phyloP scores from a whole-genome alignment of 1,140 invertebrate genomes.

The Propsilocerus akamusi region DNA sequence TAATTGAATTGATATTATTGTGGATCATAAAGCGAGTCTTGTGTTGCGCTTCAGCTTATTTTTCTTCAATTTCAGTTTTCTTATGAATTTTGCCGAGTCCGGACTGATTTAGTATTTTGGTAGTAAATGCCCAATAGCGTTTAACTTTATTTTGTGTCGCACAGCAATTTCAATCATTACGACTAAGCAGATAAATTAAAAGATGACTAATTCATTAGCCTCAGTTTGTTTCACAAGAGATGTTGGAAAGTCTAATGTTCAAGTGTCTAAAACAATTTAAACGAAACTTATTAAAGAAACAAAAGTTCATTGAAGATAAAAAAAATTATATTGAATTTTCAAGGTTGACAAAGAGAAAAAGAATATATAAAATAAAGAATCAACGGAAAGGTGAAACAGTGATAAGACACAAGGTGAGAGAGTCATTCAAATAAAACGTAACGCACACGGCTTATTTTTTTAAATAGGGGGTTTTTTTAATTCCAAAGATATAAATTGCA shows the following conservation, averaged over 20 bases:
- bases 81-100: background rate
- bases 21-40: background rate
- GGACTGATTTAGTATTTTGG: too few relatives aligned
- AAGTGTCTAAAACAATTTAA: background rate
- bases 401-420: background rate
- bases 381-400: background rate
- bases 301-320: too few relatives aligned
- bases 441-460: too few relatives aligned
- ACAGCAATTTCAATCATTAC: background rate
- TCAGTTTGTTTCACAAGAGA: too few relatives aligned
- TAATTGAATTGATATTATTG: background rate
- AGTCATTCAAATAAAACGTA: background rate
- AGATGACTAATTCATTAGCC: too few relatives aligned
- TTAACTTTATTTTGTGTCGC: background rate
- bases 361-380: background rate
- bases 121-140: background rate
- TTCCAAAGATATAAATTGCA: background rate
- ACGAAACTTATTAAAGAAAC: background rate
- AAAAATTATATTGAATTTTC: background rate
- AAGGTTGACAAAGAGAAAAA: background rate
- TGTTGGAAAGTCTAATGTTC: background rate
- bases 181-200: too few relatives aligned
- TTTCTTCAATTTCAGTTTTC: background rate
- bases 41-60: background rate
- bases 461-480: background rate